These are phyloP conservation scores for Hydrozoanthus gracilis DNA, from an alignment of 92 coral and sea anemone species.

Conservation along the genomic window DNA sequence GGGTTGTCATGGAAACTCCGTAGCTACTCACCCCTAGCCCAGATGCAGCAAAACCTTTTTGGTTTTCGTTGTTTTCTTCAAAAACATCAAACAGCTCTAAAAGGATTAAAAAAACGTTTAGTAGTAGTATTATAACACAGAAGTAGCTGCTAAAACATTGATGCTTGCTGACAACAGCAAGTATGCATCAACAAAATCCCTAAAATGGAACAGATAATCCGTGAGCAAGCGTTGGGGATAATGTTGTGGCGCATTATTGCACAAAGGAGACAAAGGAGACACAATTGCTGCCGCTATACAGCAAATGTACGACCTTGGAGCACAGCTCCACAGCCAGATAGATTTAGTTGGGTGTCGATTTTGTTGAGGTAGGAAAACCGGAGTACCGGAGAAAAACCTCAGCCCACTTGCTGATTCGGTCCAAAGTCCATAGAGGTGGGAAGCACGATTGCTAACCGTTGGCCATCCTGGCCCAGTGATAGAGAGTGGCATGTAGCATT, in stretches of 20 bases:
- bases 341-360: too few relatives aligned
- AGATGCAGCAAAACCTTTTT: slow-evolving; percentile 71
- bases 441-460: background rate
- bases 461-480: background rate
- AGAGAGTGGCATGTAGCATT: background rate
- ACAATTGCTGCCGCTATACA: background rate
- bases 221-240: background rate
- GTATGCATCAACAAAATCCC: background rate
- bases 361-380: too few relatives aligned
- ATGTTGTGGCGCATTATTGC: background rate
- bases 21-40: slow-evolving; percentile 83
- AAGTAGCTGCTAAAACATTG: background rate
- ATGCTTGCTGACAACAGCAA: background rate
- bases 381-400: background rate
- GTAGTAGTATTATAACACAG: background rate
- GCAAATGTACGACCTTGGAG: too few relatives aligned
- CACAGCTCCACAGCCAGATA: too few relatives aligned
- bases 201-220: background rate
- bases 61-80: slow-evolving; percentile 75
- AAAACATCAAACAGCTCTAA: slow-evolving; percentile 75
- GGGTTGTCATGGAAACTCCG: slow-evolving; percentile 96
- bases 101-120: background rate
- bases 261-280: background rate
- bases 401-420: background rate
- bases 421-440: background rate